Percentiles rank a stretch among this genome's conserved stretches.
Conservation (phyloP, 2,888 invertebrate species). For the Drosophila lutescens region DNA sequence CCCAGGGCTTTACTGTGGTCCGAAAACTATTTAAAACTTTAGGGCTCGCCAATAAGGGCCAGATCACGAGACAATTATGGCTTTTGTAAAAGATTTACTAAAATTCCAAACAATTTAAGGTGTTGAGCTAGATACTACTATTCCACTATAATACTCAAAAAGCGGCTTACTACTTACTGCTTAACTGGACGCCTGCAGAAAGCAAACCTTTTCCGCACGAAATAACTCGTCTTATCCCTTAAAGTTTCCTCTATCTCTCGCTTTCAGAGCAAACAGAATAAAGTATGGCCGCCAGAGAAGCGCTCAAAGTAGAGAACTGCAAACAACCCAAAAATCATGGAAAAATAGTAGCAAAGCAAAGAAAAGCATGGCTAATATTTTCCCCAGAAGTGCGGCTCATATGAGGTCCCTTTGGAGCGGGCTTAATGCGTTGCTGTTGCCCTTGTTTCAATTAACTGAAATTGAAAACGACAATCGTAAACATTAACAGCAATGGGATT, state of each 20-base stretch:
- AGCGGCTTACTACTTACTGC: not conserved
- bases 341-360: slow-evolving; percentile 30
- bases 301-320: slow-evolving; percentile 26
- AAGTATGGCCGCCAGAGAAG: slow-evolving; percentile 16
- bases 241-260: not conserved
- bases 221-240: not conserved
- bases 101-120: not conserved
- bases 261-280: slow-evolving; percentile 41
- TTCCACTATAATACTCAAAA: not conserved
- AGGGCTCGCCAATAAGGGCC: not conserved
- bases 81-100: too few relatives aligned
- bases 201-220: not conserved
- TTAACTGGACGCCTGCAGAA: not conserved
- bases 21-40: too few relatives aligned
- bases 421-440: slow-evolving; percentile 20
- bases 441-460: slow-evolving; percentile 70
- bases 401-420: slow-evolving; percentile 20
- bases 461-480: slow-evolving; percentile 74
- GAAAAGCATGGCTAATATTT: slow-evolving; percentile 20
- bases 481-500: slow-evolving; percentile 63
- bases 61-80: not conserved
- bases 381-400: slow-evolving; percentile 3
- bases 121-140: not conserved
- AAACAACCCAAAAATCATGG: slow-evolving; percentile 13
- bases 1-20: too few relatives aligned